Conservation (phyloP, 2,888 invertebrate genomes). For the Dryocosmus kuriphilus region DNA sequence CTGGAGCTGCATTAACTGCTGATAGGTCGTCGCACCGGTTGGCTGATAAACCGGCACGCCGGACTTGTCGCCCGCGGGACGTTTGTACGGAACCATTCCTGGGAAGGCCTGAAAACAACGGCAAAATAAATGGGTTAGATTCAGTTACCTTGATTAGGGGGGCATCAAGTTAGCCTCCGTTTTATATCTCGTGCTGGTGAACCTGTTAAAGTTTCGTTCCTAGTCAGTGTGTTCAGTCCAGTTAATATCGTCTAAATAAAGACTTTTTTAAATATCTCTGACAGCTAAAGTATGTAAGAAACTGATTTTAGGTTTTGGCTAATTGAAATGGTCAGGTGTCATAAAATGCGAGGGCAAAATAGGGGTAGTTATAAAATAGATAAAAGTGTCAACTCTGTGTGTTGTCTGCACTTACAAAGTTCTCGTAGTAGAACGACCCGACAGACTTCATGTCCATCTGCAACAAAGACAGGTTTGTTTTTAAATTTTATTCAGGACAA, state of each 20-base stretch:
- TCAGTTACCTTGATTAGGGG: constrained; percentile 15
- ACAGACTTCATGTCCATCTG: constrained; percentile 98
- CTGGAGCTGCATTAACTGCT: constrained; percentile 96
- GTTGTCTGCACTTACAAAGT: constrained; percentile 90
- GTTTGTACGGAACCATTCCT: constrained; percentile 96
- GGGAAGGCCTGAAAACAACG: constrained; percentile 88
- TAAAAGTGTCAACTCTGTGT: constrained; percentile 45
- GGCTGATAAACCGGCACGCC: constrained; percentile 98
- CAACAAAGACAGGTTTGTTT: constrained; percentile 80
- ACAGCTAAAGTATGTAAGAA: not conserved
- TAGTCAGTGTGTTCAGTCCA: not conserved
- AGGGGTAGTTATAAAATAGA: not conserved
- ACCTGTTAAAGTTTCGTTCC: not conserved
- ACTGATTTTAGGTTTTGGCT: not conserved
- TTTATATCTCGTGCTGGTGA: constrained; percentile 14
- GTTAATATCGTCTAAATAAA: not conserved
- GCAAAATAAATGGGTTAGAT: constrained; percentile 44
- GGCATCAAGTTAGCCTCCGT: not conserved
- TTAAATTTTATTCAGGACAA: constrained; percentile 73
- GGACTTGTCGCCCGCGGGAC: constrained; percentile 97
- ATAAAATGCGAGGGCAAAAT: not conserved
- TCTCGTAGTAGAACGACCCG: constrained; percentile 97
- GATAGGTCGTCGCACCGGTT: constrained; percentile 90
- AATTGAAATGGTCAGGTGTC: not conserved
- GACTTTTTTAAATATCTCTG: not conserved